Evolutionary conservation across 2,888 invertebrate genomes (phyloP).

Genomic region (Macrophya alboannulata): DNA sequence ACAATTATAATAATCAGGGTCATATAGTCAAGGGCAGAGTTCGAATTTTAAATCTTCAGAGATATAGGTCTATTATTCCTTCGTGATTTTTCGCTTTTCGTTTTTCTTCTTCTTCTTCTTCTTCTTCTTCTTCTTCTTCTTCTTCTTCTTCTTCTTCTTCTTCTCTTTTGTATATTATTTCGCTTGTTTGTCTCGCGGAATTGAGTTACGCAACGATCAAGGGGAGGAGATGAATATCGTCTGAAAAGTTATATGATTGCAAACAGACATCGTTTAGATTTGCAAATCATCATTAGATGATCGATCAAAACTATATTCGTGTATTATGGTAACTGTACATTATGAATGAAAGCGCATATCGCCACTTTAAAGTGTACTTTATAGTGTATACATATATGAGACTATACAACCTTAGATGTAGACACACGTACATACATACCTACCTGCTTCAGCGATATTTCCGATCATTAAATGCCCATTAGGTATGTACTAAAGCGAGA

Average conservation of each 20-base stretch:
- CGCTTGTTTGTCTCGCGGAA: neutral
- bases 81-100: neutral
- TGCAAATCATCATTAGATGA: constrained; percentile 27
- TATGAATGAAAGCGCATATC: neutral
- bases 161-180: neutral
- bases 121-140: neutral
- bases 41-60: neutral
- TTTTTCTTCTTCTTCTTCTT: neutral
- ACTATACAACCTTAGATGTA: neutral
- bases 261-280: neutral
- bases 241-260: neutral
- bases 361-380: neutral
- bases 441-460: neutral
- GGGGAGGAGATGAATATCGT: neutral
- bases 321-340: neutral
- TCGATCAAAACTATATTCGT: neutral
- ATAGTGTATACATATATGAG: too few species aligned
- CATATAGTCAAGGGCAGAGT: neutral
- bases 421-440: neutral
- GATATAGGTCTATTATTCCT: neutral
- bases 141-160: neutral
- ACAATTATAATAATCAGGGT: neutral
- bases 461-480: too few species aligned
- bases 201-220: neutral
- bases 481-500: too few species aligned